Evolutionary conservation across 2,113 vertebrate genomes (phyloP), one percentile per base, ranked within the genome.

Genomic region (Nibea coibor): DNA sequence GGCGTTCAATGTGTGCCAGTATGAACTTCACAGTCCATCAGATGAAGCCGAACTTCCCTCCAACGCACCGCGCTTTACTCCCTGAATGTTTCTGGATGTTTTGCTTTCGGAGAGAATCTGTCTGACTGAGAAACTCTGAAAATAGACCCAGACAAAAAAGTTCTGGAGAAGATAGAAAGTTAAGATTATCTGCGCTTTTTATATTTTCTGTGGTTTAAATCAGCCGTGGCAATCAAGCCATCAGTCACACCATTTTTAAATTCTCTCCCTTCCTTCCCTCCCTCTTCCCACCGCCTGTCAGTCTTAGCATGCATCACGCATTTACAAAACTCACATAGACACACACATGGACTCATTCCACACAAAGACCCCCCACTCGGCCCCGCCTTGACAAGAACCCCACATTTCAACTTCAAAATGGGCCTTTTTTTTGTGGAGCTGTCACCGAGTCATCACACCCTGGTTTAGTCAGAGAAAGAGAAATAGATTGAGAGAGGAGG

Each of bases 381-480:
- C 69, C 75, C 71, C 54, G 35, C 74, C 59, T 66, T 78, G 84
- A 92, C 85, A 86, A 85, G 87, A 87, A 86, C 85, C 83, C 88
- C 79, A 77, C 80, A 82, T 85, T 91, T 88, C 80, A 79, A 88
- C 88, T 91, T 91, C 80, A 90, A 87, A 92, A 89, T 71, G 35
- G 72, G 39, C 67, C 70, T 51, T 84, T 87, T 84, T 87, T 91
- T 71, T 90, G 77, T 86, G 59, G 39, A 78, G 88, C 88, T 93
- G 93, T 91, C 91, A 93, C 64, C 54, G 42, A 88, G 87, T 82
- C 88, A 83, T 91, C 89, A 88, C 80, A 72, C 45, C 70, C 72
- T 14, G 77, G 75, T 85, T 87, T 86, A 86, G 90, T 89, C 82
- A 87, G 69, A 90, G 81, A 87, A 64, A 74, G 88, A 88, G 86